These are phyloP conservation scores for Centropristis striata DNA, from an alignment of 2,113 vertebrate genomes.

Conservation along the genomic window DNA sequence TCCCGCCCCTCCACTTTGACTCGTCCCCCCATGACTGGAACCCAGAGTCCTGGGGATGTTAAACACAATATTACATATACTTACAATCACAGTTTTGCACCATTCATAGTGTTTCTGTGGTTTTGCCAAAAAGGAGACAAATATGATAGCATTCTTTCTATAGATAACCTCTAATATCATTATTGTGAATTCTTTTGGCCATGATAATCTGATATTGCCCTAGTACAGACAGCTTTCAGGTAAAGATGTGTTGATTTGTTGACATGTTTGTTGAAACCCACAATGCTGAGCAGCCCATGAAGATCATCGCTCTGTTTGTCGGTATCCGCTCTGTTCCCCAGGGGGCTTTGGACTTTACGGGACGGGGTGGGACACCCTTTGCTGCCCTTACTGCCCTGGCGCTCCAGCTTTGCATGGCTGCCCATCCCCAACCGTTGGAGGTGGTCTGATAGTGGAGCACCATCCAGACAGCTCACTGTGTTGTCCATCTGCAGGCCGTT, in stretches of 20 bases:
- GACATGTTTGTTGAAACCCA: slow-evolving; percentile 36
- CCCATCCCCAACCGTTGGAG: slow-evolving; percentile 86
- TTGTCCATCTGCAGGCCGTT: slow-evolving; percentile 96
- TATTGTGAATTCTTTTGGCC: no score
- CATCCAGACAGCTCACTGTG: slow-evolving; percentile 78
- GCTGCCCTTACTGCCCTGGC: slow-evolving; percentile 87
- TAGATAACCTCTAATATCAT: no score
- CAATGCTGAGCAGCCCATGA: slow-evolving; percentile 72
- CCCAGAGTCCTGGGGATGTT: slow-evolving; percentile 72
- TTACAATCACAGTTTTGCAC: background rate
- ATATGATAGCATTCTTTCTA: no score
- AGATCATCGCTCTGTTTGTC: slow-evolving; percentile 90
- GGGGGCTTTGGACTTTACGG: slow-evolving; percentile 86
- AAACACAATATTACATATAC: background rate
- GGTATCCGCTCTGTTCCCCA: slow-evolving; percentile 79
- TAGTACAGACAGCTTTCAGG: background rate
- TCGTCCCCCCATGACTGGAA: slow-evolving; percentile 82
- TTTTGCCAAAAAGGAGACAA: no score
- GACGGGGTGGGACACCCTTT: slow-evolving; percentile 80
- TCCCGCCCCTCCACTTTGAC: slow-evolving; percentile 84
- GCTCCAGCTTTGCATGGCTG: slow-evolving; percentile 90
- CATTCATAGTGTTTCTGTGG: background rate
- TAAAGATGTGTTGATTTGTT: background rate
- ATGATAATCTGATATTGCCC: no score
- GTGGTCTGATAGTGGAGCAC: slow-evolving; percentile 55